These are phyloP conservation scores for Ophioderma brevispina DNA, from an alignment of 35 echinoderm and acorn worm genomes.

Conservation along the genomic window DNA sequence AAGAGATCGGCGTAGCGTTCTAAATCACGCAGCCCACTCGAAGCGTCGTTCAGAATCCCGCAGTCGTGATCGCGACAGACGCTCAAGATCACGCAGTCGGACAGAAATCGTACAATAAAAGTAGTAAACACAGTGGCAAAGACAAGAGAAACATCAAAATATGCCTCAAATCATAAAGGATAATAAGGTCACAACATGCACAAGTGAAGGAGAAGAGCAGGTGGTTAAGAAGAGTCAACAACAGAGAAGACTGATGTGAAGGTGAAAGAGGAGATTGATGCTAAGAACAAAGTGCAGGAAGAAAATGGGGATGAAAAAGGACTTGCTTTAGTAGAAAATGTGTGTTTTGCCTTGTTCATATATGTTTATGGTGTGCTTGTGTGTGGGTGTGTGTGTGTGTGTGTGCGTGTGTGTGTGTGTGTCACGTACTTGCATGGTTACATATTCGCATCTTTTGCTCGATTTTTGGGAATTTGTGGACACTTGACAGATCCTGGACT, in stretches of 20 bases:
- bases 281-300: conserved; percentile 52
- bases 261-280: conserved; percentile 47
- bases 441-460: no score
- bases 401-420: no score
- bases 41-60: neutral
- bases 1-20: conserved; percentile 20
- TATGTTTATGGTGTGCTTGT: no score
- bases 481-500: no score
- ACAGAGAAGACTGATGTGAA: conserved; percentile 12
- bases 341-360: no score
- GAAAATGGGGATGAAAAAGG: conserved; percentile 63
- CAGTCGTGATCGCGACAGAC: neutral
- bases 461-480: no score
- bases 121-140: neutral
- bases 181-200: neutral
- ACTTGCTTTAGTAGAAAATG: conserved; percentile 36
- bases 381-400: no score
- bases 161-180: conserved; percentile 7
- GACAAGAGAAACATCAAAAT: neutral
- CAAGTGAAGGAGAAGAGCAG: neutral
- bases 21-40: neutral
- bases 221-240: neutral
- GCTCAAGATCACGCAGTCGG: neutral
- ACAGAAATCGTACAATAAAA: conserved; percentile 2
- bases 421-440: no score